A percentile compares a stretch with the other conserved stretches of the same genome.
Conservation (phyloP, 1,140 invertebrate species). For the Drosophila jambulina region DNA sequence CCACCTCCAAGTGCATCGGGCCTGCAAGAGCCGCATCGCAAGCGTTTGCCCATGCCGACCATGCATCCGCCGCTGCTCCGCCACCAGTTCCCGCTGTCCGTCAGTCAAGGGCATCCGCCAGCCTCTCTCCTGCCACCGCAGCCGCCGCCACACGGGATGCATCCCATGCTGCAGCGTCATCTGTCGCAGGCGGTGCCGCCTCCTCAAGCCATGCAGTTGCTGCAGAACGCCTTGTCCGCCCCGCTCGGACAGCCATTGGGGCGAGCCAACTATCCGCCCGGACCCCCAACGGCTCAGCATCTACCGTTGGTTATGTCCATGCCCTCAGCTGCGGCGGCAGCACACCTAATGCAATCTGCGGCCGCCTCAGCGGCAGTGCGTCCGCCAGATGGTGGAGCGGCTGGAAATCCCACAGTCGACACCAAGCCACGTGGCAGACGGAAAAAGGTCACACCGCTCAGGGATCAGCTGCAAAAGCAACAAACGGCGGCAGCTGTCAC, state of each 20-base stretch:
- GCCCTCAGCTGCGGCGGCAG: slow-evolving; percentile 57
- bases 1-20: slow-evolving; percentile 60
- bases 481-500: slow-evolving; percentile 80
- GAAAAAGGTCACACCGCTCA: slow-evolving; percentile 80
- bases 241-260: slow-evolving; percentile 72
- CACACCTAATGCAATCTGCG: slow-evolving; percentile 65
- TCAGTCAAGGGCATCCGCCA: slow-evolving; percentile 18
- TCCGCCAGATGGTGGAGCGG: slow-evolving; percentile 12
- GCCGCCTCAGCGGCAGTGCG: slow-evolving; percentile 50
- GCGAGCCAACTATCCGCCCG: slow-evolving; percentile 49
- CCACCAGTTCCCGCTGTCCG: slow-evolving; percentile 75
- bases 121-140: slow-evolving; percentile 59
- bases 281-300: slow-evolving; percentile 46
- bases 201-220: slow-evolving; percentile 71
- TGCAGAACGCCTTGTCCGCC: slow-evolving; percentile 76
- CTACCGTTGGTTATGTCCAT: slow-evolving; percentile 66
- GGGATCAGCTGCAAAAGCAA: slow-evolving; percentile 77
- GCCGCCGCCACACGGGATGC: slow-evolving; percentile 52
- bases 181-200: slow-evolving; percentile 46
- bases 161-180: slow-evolving; percentile 71
- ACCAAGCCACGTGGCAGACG: slow-evolving; percentile 73
- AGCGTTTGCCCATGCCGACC: slow-evolving; percentile 84
- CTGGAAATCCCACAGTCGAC: slow-evolving; percentile 21
- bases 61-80: slow-evolving; percentile 79
- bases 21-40: slow-evolving; percentile 81